Evolutionary conservation across 2,113 vertebrate species (phyloP).

Genomic region (Entomyzon cyanotis): DNA sequence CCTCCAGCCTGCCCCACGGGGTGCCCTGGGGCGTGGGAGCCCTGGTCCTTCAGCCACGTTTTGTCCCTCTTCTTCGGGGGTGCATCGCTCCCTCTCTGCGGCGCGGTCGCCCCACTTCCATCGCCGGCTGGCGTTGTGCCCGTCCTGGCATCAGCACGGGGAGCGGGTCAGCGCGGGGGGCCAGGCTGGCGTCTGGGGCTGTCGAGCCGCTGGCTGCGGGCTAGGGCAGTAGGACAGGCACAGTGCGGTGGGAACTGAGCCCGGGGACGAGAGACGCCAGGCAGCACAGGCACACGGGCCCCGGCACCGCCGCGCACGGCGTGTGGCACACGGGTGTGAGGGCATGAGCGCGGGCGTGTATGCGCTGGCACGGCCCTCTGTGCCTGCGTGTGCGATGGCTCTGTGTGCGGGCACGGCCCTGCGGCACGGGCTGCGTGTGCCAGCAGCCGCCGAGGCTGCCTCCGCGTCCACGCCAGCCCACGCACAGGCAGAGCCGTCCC

Average conservation of each 20-base stretch:
- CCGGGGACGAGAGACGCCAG: not conserved
- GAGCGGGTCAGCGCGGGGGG: not conserved
- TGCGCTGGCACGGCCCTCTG: not conserved
- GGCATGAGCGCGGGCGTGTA: accelerated
- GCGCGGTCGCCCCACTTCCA: not conserved
- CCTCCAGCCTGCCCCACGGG: not conserved
- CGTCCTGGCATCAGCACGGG: conserved; percentile 9
- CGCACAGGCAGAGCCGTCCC: not conserved
- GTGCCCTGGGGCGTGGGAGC: not conserved
- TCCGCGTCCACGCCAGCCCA: not conserved
- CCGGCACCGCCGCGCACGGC: accelerated
- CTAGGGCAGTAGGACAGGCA: conserved; percentile 31
- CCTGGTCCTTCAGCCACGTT: not conserved
- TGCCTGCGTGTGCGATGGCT: not conserved
- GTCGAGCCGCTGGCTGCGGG: conserved; percentile 33
- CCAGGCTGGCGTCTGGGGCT: not conserved
- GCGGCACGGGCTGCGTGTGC: accelerated
- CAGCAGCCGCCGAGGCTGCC: not conserved
- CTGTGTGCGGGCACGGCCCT: not conserved
- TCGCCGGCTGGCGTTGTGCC: not conserved
- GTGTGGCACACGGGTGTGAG: accelerated
- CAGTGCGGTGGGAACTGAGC: not conserved
- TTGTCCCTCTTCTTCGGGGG: conserved; percentile 26
- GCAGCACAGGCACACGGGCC: not conserved
- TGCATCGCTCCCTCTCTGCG: not conserved